Evolutionary conservation across 92 coral and sea anemone genomes (phyloP).

Genomic region (Heliopora coerulea): DNA sequence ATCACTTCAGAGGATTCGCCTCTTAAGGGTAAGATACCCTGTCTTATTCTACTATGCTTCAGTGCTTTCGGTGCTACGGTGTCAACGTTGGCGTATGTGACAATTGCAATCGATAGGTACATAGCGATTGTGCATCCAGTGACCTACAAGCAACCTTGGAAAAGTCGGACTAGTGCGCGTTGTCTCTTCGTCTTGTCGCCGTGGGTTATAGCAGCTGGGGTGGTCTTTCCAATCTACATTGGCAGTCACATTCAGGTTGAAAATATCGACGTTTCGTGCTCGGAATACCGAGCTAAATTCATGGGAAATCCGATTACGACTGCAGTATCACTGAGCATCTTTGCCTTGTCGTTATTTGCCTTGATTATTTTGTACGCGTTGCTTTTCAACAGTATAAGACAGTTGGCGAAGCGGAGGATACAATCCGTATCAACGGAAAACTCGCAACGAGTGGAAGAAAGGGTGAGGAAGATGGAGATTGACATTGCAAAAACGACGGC

Average conservation of each 20-base stretch:
- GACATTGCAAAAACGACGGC: constrained; percentile 40
- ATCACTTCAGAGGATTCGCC: constrained; percentile 25
- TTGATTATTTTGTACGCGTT: constrained; percentile 34
- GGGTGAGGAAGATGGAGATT: constrained; percentile 35
- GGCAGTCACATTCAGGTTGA: constrained; percentile 11
- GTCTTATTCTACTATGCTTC: constrained; percentile 23
- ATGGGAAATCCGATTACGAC: constrained; percentile 31
- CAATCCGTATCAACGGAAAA: constrained; percentile 28
- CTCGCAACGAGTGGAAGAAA: constrained; percentile 40
- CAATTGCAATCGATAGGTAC: constrained; percentile 22
- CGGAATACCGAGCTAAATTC: constrained; percentile 24
- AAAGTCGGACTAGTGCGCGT: constrained; percentile 19
- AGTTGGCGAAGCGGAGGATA: constrained; percentile 31
- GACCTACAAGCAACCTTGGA: constrained; percentile 31
- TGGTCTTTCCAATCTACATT: constrained; percentile 32
- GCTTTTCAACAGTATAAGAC: constrained; percentile 35
- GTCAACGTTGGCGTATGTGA: constrained; percentile 24
- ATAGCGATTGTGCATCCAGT: constrained; percentile 35
- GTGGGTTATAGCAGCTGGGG: constrained; percentile 31
- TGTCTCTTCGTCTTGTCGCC: constrained; percentile 17
- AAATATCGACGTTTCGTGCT: constrained; percentile 9
- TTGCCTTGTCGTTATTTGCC: constrained; percentile 23
- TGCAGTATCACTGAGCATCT: constrained; percentile 35
- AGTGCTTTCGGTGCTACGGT: constrained; percentile 34
- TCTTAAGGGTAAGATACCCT: constrained; percentile 32